Evolutionary conservation across 2,888 invertebrate species (phyloP), one percentile per base, ranked within the genome.

Genomic region (Neoascia interrupta): DNA sequence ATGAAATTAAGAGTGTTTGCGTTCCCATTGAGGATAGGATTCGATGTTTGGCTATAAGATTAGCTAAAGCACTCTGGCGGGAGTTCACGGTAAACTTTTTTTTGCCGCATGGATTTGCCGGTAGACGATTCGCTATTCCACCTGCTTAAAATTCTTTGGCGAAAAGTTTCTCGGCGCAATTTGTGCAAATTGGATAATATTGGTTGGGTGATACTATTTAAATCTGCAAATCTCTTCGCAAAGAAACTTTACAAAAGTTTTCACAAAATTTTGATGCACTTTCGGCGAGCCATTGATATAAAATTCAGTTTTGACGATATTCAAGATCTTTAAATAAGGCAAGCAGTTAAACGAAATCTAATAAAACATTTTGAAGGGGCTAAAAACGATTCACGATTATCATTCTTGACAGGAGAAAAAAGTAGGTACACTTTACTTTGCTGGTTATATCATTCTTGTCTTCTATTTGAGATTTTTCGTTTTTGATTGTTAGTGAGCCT

Each of bases 141-240:
- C 60, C 58, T 58, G 58, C 8, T 60, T 36, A 6, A 13, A n/a
- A 21, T 8, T 8, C 16, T 18, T 6, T 13, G 13, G 23, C 5
- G 10, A 8, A 18, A 49, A 41, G 51, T 41, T 63, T 28, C 11
- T 34, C 16, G 26, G 2, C 53, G 26, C 51, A 60, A 60, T 51
- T 69, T 51, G 43, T 36, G 13, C 60, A 69, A 69, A 60, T 69
- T 69, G 69, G 60, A 36, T 51, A 26, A 13, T 69, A 49, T 69
- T 60, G 39, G 69, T 56, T 56, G 28, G 36, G 34, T 21, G 31
- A 41, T 45, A n/a, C n/a, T n/a, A n/a, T n/a, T n/a, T 31, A 31
- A 31, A 31, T n/a, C 31, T 31, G n/a, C 5, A 26, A 26, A 26
- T 4, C 8, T 5, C 8, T 26, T 26, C 26, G 26, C 26, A 26